A percentile compares a stretch with the other conserved stretches of the same genome.
Conservation (phyloP, 2,113 vertebrate species). For the Platichthys flesus region DNA sequence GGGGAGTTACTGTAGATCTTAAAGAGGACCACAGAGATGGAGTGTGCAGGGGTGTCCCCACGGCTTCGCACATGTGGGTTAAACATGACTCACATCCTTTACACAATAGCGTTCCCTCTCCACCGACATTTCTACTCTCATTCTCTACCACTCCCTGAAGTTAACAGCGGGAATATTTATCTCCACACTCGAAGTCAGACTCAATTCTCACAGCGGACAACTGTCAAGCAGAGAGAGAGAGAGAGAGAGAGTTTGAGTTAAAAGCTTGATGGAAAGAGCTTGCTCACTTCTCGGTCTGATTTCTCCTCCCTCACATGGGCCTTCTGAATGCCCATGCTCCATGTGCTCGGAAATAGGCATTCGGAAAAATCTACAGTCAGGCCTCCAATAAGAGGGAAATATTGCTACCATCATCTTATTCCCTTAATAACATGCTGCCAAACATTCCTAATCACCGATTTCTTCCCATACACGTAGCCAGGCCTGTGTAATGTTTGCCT, state of each 20-base stretch:
- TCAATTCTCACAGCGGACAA: too few relatives aligned
- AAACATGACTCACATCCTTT: conserved; percentile 64
- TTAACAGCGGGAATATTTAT: conserved; percentile 38
- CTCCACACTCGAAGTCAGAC: neutral
- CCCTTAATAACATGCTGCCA: conserved; percentile 23
- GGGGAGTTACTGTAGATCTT: conserved; percentile 32
- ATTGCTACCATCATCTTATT: conserved; percentile 11
- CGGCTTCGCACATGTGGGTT: conserved; percentile 42
- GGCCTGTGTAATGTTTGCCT: neutral
- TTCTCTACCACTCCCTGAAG: conserved; percentile 62
- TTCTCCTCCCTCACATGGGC: conserved; percentile 33
- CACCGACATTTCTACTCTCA: conserved; percentile 4
- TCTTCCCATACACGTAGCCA: conserved; percentile 1
- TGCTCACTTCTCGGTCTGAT: conserved; percentile 33
- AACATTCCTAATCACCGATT: conserved; percentile 23
- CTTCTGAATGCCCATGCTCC: conserved; percentile 38
- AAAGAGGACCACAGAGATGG: conserved; percentile 39
- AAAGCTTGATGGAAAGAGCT: conserved; percentile 26
- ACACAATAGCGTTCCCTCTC: conserved; percentile 25
- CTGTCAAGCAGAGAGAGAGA: too few relatives aligned
- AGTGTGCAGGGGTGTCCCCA: conserved; percentile 4
- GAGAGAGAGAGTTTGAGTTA: conserved; percentile 5
- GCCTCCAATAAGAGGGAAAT: conserved; percentile 5
- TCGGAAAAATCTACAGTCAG: conserved; percentile 29
- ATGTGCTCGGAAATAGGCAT: conserved; percentile 43